Evolutionary conservation across 2,797 vertebrate species (phyloP), one percentile per base, ranked within the genome.

Genomic region (Ctenochaetus hawaiiensis): DNA sequence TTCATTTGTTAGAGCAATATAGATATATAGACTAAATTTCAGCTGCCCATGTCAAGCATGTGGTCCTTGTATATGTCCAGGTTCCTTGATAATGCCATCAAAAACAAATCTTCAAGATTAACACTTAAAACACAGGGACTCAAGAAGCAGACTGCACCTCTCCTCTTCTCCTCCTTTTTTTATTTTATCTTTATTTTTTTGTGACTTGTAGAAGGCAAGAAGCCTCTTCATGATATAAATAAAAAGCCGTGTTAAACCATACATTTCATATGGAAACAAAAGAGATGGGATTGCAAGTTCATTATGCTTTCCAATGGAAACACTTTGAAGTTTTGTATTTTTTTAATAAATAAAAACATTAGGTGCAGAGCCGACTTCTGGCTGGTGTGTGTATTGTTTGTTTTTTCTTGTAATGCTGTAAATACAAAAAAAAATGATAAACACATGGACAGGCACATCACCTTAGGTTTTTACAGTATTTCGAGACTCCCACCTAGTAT

Each of bases 231-330:
- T 70, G 17, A 71, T 75, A 80, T 71, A 78, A 73, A 66, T 79
- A 58, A 64, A 22, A 81, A 77, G 65, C 69, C 45, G 73, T 86
- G 72, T 81, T 81, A 84, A 86, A 78, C 43, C 12, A 85, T 84
- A 80, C 82, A 84, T 89, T 93, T 89, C 84, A 94, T 93, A 91
- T 89, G 86, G 91, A 94, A 88, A 85, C 87, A 91, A 96, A 96
- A 95, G 93, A 96, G 94, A 95, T 90, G 93, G 96, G 95, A 97
- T 96, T 96, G 97, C 96, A 95, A 93, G 91, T 91, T 95, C 94
- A 61, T 96, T 92, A 92, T 93, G 95, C 96, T 96, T 99, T 99
- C 97, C 97, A 97, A 97, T 98, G 97, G 97, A 99, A 98, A 98
- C 95, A 93, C 96, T 95, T 94, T 93, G 93, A 95, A 94, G 93